phyloP scores from a whole-genome alignment of 2,888 invertebrate species.

The Lacanobia oleracea region DNA sequence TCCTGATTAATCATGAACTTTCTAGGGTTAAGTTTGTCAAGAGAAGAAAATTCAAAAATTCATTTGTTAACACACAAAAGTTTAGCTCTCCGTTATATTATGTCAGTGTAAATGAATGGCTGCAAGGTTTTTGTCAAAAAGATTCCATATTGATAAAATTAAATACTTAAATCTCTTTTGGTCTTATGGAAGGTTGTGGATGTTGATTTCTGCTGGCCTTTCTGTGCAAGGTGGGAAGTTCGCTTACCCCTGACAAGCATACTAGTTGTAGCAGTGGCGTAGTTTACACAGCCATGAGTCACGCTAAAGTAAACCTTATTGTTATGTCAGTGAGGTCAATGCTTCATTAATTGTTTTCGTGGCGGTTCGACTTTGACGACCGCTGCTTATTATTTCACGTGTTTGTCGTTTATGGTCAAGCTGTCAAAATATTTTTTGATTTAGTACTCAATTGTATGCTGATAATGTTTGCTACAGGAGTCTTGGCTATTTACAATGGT shows the following conservation, averaged over 20 bases:
- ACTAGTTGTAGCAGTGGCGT: neutral
- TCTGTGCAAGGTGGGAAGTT: too few relatives aligned
- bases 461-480: neutral
- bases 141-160: too few relatives aligned
- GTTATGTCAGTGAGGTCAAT: conserved; percentile 36
- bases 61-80: too few relatives aligned
- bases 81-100: too few relatives aligned
- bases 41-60: too few relatives aligned
- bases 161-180: too few relatives aligned
- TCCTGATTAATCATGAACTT: too few relatives aligned
- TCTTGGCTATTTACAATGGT: neutral
- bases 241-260: neutral
- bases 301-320: conserved; percentile 8
- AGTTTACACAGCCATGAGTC: conserved; percentile 22
- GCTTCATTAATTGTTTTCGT: conserved; percentile 33
- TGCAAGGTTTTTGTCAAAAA: too few relatives aligned
- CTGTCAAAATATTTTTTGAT: conserved; percentile 16
- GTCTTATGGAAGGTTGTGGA: neutral
- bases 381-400: neutral
- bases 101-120: too few relatives aligned
- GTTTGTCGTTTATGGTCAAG: conserved; percentile 6
- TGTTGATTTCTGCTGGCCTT: too few relatives aligned
- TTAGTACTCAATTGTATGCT: neutral
- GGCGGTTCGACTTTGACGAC: conserved; percentile 4
- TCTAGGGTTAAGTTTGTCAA: too few relatives aligned